Evolutionary conservation across 2,797 vertebrate species (phyloP).

Genomic region (Sebastes oblongus): DNA sequence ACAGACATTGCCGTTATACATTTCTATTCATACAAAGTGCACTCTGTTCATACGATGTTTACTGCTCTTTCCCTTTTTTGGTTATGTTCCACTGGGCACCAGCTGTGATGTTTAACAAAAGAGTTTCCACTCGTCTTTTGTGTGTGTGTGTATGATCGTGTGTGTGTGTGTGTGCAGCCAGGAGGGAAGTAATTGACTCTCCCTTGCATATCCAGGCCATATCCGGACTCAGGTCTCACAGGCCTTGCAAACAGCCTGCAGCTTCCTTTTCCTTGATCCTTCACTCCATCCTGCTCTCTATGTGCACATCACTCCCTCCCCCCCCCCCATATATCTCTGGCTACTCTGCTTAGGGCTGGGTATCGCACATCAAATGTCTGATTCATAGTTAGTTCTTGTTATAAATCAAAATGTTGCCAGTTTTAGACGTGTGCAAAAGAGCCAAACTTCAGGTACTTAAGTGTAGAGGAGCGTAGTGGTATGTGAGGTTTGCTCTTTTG

Average conservation of each 20-base stretch:
- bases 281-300: constrained; percentile 17
- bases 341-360: not conserved
- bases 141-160: not conserved
- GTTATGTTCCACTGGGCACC: constrained; percentile 62
- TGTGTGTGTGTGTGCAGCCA: constrained; percentile 11
- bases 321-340: not conserved
- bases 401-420: not conserved
- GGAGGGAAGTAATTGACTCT: constrained; percentile 74
- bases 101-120: constrained; percentile 72
- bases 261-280: constrained; percentile 47
- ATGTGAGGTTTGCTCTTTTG: not conserved
- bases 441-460: not conserved
- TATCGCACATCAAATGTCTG: not conserved
- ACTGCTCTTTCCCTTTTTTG: constrained; percentile 64
- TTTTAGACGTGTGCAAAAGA: not conserved
- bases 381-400: not conserved
- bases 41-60: constrained; percentile 58
- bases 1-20: constrained; percentile 35
- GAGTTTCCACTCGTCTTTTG: constrained; percentile 59
- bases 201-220: constrained; percentile 73
- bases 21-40: constrained; percentile 60
- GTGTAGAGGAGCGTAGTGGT: not conserved
- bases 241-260: constrained; percentile 68
- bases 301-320: not conserved
- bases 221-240: constrained; percentile 77